phyloP scores from a whole-genome alignment of 2,797 vertebrate species.

The Sibirionetta formosa region DNA sequence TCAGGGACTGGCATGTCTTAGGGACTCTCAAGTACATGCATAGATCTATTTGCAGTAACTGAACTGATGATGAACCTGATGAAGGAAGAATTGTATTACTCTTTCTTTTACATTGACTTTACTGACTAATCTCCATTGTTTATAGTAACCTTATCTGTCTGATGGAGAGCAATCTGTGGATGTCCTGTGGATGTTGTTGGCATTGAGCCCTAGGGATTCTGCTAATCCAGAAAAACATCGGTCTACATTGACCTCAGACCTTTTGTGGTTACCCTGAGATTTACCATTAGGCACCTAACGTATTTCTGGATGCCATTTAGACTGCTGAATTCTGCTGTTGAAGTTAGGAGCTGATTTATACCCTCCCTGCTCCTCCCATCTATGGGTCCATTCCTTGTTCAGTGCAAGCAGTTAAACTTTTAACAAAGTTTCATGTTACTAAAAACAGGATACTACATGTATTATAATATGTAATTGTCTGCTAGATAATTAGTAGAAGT shows the following conservation, averaged over 20 bases:
- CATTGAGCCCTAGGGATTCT: neutral
- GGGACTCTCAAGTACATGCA: neutral
- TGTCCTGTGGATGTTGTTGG: neutral
- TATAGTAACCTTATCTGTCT: neutral
- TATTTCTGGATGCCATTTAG: neutral
- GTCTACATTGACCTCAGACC: neutral
- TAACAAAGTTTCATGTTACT: neutral
- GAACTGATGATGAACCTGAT: neutral
- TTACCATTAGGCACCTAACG: neutral
- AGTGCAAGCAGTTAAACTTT: neutral
- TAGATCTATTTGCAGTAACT: neutral
- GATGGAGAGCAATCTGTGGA: neutral
- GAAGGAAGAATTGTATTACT: neutral
- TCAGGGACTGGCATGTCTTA: neutral
- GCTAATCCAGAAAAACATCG: neutral
- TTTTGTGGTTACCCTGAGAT: neutral
- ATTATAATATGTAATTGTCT: neutral
- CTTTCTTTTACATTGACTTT: neutral
- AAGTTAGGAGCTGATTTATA: neutral
- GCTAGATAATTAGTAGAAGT: neutral
- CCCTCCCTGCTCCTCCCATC: fast-evolving
- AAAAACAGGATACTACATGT: neutral
- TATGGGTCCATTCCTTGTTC: fast-evolving
- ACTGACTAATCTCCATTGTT: neutral
- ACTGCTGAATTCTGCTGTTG: neutral